phyloP scores from a whole-genome alignment of 2,797 vertebrate genomes.

The Onychomys arenicola region DNA sequence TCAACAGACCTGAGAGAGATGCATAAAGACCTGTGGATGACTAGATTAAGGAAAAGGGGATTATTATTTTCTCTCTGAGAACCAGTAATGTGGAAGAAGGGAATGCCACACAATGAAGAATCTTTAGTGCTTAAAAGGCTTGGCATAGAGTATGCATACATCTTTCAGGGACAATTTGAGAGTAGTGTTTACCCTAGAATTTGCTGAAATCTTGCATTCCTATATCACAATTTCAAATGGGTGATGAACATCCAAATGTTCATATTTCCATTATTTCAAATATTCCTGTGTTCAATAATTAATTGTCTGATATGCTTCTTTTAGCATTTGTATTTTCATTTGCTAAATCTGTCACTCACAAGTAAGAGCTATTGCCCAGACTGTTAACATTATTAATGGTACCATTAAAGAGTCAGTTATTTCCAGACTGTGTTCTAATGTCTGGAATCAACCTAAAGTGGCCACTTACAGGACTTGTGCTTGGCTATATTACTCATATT shows the following conservation, averaged over 20 bases:
- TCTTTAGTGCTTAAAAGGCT: neutral
- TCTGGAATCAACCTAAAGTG: neutral
- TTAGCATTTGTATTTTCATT: neutral
- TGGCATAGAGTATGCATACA: neutral
- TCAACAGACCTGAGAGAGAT: neutral
- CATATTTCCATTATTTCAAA: neutral
- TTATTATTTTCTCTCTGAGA: neutral
- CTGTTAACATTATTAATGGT: neutral
- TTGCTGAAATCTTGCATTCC: neutral
- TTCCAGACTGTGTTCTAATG: neutral
- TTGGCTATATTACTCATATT: neutral
- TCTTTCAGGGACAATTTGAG: neutral
- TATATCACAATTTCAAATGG: neutral
- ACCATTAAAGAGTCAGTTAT: neutral
- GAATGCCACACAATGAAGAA: neutral
- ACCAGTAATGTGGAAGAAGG: neutral
- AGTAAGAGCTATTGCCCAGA: neutral
- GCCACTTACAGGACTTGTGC: neutral
- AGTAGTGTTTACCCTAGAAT: neutral
- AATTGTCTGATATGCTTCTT: slow-evolving; percentile 24
- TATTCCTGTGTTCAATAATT: neutral
- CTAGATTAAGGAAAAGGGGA: neutral
- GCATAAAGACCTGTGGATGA: neutral
- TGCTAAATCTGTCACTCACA: neutral
- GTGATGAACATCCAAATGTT: neutral